Percentiles rank a stretch among this genome's conserved stretches.
Conservation (phyloP, 2,797 vertebrate species). For the Hephaestus fuliginosus region DNA sequence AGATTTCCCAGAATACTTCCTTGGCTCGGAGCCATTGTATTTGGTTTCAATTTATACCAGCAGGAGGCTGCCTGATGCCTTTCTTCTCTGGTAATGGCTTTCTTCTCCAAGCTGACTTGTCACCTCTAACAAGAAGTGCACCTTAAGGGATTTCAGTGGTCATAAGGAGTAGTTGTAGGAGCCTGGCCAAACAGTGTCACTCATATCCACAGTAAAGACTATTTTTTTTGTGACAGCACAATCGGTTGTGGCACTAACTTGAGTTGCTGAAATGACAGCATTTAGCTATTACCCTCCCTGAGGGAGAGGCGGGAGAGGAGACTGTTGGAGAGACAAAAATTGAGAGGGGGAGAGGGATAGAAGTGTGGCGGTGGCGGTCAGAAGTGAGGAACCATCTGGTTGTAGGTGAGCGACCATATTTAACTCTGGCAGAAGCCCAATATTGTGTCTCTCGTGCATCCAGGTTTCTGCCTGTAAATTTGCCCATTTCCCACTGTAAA, state of each 20-base stretch:
- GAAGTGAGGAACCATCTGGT: slow-evolving; percentile 73
- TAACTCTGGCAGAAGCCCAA: slow-evolving; percentile 67
- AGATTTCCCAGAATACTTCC: slow-evolving; percentile 73
- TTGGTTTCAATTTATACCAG: slow-evolving; percentile 81
- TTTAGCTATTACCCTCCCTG: slow-evolving; percentile 71
- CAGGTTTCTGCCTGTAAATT: slow-evolving; percentile 51
- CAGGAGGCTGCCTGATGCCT: slow-evolving; percentile 77
- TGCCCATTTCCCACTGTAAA: slow-evolving; percentile 37
- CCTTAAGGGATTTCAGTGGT: slow-evolving; percentile 72
- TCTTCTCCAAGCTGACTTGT: slow-evolving; percentile 73
- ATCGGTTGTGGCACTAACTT: slow-evolving; percentile 63
- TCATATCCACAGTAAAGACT: slow-evolving; percentile 66
- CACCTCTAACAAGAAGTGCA: slow-evolving; percentile 78
- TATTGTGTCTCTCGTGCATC: slow-evolving; percentile 45
- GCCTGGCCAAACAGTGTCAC: slow-evolving; percentile 70
- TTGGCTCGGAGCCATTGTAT: slow-evolving; percentile 78
- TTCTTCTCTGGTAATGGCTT: slow-evolving; percentile 80
- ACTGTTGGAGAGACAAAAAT: slow-evolving; percentile 54
- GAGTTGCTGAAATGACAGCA: slow-evolving; percentile 73
- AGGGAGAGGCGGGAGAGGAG: slow-evolving; percentile 42
- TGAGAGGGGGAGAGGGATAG: slow-evolving; percentile 33
- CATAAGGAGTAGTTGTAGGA: slow-evolving; percentile 62
- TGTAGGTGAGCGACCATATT: slow-evolving; percentile 73
- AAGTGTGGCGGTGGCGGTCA: slow-evolving; percentile 42
- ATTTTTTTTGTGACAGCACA: slow-evolving; percentile 64